A percentile compares a stretch with the other conserved stretches of the same genome.
These are phyloP conservation scores for Riptortus pedestris DNA, from an alignment of 1,140 invertebrate species.

Conservation along the genomic window DNA sequence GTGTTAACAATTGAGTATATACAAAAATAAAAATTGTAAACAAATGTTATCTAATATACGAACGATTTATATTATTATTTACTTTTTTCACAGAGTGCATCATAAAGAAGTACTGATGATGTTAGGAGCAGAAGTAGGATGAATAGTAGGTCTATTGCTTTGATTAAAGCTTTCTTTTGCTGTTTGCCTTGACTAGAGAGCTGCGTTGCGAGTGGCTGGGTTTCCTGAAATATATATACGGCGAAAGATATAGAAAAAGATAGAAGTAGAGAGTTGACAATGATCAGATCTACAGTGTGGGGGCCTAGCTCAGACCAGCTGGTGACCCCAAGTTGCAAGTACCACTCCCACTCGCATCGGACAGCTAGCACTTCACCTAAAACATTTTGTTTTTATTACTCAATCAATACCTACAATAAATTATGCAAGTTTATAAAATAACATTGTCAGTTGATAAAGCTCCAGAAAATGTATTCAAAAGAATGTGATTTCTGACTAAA, in stretches of 20 bases:
- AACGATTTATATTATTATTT: conserved; percentile 17
- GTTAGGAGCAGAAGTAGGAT: not conserved
- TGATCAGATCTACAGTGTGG: conserved; percentile 4
- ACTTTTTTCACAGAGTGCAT: conserved; percentile 5
- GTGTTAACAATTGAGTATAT: conserved; percentile 23
- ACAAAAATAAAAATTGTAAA: conserved; percentile 19
- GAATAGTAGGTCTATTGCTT: conserved; percentile 12
- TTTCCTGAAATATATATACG: not conserved
- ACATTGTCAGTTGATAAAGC: too few relatives aligned
- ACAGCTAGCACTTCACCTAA: not conserved
- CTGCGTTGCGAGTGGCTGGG: not conserved
- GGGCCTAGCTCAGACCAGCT: conserved; percentile 12
- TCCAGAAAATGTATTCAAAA: too few relatives aligned
- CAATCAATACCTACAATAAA: too few relatives aligned
- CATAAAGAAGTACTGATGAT: conserved; percentile 1
- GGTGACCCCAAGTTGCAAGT: not conserved
- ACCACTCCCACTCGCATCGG: not conserved
- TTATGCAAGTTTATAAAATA: too few relatives aligned
- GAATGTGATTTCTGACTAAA: too few relatives aligned
- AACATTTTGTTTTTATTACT: not conserved
- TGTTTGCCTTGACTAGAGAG: conserved; percentile 9
- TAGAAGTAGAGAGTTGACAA: not conserved
- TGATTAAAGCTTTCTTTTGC: conserved; percentile 9
- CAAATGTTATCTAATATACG: conserved; percentile 22
- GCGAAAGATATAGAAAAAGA: not conserved